Evolutionary conservation across 2,113 vertebrate genomes (phyloP), one percentile per base, ranked within the genome.

Genomic region (Anolis sagrei): DNA sequence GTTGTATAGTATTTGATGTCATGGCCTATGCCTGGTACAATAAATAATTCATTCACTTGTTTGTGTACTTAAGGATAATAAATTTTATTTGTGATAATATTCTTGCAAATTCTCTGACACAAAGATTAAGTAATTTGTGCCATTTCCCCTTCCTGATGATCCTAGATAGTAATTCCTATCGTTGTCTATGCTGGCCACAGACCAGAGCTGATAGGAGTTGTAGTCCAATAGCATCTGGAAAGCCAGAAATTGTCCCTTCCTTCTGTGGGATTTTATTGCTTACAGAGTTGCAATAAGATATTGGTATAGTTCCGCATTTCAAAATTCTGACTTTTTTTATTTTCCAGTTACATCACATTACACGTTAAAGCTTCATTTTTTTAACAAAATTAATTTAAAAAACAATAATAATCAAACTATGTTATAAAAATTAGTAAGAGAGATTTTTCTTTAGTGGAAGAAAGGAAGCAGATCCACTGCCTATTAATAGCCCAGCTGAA

Each of bases 11-110:
- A n/a, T n/a, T n/a, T n/a, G n/a, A n/a, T n/a, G n/a, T n/a, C n/a
- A n/a, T n/a, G n/a, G n/a, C n/a, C n/a, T n/a, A n/a, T n/a, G n/a
- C n/a, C n/a, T n/a, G n/a, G n/a, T n/a, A n/a, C n/a, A n/a, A n/a
- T n/a, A n/a, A n/a, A n/a, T n/a, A n/a, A n/a, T n/a, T n/a, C n/a
- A n/a, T n/a, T n/a, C 14, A 27, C 8, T 18, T 10, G 32, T 34
- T 19, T 39, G 32, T 68, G 73, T 69, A 0, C 2, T 0, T 48
- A 1, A 21, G 25, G 77, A 84, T 75, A 83, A 11, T 1, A 0
- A 29, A 54, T 84, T 82, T 79, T 75, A 4, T 87, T 89, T 21
- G 54, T 58, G 11, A 77, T 34, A 29, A 36, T 29, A 70, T 84
- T 9, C 70, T 77, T 68, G 16, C 51, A 9, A 51, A 14, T 83